Conservation (phyloP, 1,140 invertebrate species). For the Cherax destructor region DNA sequence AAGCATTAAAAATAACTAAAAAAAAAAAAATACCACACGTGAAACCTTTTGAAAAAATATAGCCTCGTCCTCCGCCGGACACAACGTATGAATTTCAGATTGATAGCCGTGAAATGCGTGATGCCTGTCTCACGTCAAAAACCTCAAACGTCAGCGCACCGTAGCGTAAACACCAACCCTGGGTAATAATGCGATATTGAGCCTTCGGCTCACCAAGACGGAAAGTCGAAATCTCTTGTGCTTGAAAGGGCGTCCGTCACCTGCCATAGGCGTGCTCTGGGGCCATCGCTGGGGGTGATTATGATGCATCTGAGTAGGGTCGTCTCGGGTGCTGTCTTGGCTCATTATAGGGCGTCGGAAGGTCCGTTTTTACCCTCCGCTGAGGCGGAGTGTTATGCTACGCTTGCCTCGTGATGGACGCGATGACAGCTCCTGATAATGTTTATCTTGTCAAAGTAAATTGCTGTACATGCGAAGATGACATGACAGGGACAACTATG, state of each 20-base stretch:
- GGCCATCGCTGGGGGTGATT: conserved; percentile 28
- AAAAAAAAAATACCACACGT: background rate
- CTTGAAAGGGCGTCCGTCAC: conserved; percentile 4
- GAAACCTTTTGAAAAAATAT: background rate
- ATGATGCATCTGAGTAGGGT: conserved; percentile 35
- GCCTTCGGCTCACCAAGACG: background rate
- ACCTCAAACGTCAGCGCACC: conserved; percentile 60
- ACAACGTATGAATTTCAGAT: conserved; percentile 71
- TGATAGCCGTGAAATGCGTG: conserved; percentile 69
- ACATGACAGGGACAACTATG: conserved; percentile 70
- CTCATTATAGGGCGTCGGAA: conserved; percentile 1
- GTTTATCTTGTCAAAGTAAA: conserved; percentile 72
- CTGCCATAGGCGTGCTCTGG: conserved; percentile 29
- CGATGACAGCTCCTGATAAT: conserved; percentile 72
- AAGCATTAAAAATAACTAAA: background rate
- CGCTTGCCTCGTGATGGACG: conserved; percentile 40
- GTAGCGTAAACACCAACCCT: conserved; percentile 14
- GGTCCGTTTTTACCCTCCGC: background rate
- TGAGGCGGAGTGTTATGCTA: conserved; percentile 10
- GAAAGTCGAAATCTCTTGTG: background rate
- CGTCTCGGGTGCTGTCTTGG: background rate
- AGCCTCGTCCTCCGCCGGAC: conserved; percentile 42
- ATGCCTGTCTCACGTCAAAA: conserved; percentile 70
- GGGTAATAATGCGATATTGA: background rate
- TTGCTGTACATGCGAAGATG: conserved; percentile 71